Evolutionary conservation across 2,888 invertebrate genomes (phyloP).

Genomic region (Acanthosoma haemorrhoidale): DNA sequence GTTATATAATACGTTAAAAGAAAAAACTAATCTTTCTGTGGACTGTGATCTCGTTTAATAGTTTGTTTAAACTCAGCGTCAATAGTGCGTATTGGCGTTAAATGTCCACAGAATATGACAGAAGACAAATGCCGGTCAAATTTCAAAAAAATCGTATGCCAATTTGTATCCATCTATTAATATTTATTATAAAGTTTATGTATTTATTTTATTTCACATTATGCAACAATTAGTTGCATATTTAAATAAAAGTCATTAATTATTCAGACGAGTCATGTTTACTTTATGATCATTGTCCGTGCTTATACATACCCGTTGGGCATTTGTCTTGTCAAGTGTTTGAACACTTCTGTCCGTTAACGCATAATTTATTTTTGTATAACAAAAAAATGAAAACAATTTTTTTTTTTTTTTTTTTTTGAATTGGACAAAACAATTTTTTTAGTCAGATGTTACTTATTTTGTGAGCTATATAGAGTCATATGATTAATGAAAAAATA

Average conservation of each 20-base stretch:
- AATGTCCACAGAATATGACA: slow-evolving; percentile 30
- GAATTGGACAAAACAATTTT: not conserved
- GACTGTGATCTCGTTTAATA: slow-evolving; percentile 31
- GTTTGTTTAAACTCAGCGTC: slow-evolving; percentile 17
- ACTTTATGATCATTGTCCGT: slow-evolving; percentile 20
- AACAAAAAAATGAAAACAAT: too few relatives aligned
- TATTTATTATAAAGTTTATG: not conserved
- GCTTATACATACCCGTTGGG: slow-evolving; percentile 26
- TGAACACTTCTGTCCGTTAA: slow-evolving; percentile 29
- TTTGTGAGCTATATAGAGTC: slow-evolving; percentile 5
- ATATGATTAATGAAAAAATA: slow-evolving; percentile 17
- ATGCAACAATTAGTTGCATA: not conserved
- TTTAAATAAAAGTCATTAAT: not conserved
- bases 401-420: not conserved
- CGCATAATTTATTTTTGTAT: slow-evolving; percentile 8
- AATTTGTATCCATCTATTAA: slow-evolving; percentile 22
- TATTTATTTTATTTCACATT: not conserved
- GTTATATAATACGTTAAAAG: too few relatives aligned
- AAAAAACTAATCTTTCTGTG: slow-evolving; percentile 14
- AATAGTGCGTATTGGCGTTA: slow-evolving; percentile 11
- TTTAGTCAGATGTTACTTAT: slow-evolving; percentile 15
- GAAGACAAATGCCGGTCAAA: slow-evolving; percentile 29
- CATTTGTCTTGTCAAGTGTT: slow-evolving; percentile 30
- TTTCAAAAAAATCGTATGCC: not conserved
- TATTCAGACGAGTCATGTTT: slow-evolving; percentile 13